Conservation (phyloP, 2,797 vertebrate species). For the Peromyscus nudipes region DNA sequence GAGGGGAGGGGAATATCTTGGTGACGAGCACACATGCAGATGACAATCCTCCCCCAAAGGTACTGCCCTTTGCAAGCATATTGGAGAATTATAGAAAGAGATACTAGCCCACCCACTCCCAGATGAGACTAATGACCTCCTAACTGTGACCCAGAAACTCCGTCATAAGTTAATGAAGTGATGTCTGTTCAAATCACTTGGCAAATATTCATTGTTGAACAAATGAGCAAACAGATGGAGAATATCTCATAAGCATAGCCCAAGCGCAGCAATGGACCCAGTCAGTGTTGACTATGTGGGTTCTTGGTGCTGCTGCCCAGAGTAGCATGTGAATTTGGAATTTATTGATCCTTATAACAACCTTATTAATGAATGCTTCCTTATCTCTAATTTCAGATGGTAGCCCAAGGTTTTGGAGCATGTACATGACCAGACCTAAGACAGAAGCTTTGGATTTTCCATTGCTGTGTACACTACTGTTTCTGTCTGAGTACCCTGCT, state of each 20-base stretch:
- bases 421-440: not conserved
- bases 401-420: not conserved
- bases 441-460: not conserved
- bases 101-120: not conserved
- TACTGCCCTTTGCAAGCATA: not conserved
- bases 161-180: slow-evolving; percentile 44
- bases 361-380: not conserved
- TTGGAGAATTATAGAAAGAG: not conserved
- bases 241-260: not conserved
- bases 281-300: not conserved
- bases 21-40: rapidly evolving
- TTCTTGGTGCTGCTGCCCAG: not conserved
- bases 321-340: not conserved
- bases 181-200: slow-evolving; percentile 51
- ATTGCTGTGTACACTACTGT: not conserved
- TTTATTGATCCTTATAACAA: not conserved
- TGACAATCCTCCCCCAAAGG: not conserved
- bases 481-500: not conserved
- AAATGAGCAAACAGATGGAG: slow-evolving; percentile 30
- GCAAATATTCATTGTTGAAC: slow-evolving; percentile 41
- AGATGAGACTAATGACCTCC: not conserved
- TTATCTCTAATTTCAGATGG: not conserved
- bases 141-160: slow-evolving; percentile 46
- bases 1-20: not conserved
- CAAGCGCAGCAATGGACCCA: not conserved